phyloP scores from a whole-genome alignment of 2,113 vertebrate species.

The Ameiurus melas region DNA sequence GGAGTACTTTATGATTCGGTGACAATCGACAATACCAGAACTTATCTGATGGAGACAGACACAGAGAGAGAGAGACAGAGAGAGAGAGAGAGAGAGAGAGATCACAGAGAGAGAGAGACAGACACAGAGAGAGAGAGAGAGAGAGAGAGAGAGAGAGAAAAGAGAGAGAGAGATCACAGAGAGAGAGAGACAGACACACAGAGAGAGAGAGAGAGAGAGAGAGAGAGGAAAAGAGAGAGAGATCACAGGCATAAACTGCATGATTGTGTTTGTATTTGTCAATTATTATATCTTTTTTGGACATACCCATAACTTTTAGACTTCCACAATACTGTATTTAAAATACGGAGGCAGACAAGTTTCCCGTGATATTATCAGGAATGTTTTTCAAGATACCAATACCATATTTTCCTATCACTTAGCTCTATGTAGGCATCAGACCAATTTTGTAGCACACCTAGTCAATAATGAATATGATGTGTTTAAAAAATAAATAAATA shows the following conservation, averaged over 20 bases:
- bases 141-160: neutral
- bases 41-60: conserved; percentile 81
- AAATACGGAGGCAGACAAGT: neutral
- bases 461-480: neutral
- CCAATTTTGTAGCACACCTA: neutral
- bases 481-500: neutral
- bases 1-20: conserved; percentile 98
- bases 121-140: too few relatives aligned
- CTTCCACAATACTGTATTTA: neutral
- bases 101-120: too few relatives aligned
- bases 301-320: neutral
- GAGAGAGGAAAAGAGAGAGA: too few relatives aligned
- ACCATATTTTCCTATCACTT: neutral
- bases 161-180: neutral
- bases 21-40: conserved; percentile 99
- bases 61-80: conserved; percentile 30
- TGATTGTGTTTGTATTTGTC: neutral
- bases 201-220: neutral
- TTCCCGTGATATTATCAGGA: neutral
- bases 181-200: neutral
- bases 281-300: neutral
- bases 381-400: neutral
- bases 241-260: neutral
- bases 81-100: neutral
- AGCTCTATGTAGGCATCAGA: neutral